phyloP scores from a whole-genome alignment of 2,797 vertebrate species.

The Mus minutoides region DNA sequence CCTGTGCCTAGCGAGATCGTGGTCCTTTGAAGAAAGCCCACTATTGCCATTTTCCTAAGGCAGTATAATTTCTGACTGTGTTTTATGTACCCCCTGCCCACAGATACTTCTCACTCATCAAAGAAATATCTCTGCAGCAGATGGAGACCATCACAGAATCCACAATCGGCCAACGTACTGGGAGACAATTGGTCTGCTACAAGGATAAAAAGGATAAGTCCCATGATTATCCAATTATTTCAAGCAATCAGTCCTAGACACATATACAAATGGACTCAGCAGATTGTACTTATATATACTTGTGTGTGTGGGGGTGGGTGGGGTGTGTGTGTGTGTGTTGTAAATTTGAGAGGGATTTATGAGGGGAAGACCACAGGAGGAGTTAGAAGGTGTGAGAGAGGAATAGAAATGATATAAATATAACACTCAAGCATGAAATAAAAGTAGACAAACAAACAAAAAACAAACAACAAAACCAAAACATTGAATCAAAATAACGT shows the following conservation, averaged over 20 bases:
- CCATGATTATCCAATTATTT: not conserved
- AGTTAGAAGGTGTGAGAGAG: not conserved
- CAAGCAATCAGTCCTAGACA: not conserved
- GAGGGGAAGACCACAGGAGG: not conserved
- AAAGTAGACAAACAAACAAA: not conserved
- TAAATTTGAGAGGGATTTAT: not conserved
- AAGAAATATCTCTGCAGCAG: not conserved
- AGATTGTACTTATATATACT: not conserved
- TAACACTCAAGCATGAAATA: not conserved
- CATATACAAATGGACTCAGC: not conserved
- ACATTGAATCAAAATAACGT: not conserved
- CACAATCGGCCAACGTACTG: not conserved
- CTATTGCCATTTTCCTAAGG: not conserved
- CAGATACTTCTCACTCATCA: not conserved
- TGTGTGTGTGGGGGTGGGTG: too few relatives aligned
- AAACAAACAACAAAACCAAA: not conserved
- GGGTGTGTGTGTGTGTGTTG: not conserved
- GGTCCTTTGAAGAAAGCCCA: not conserved
- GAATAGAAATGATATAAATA: not conserved
- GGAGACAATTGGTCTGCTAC: not conserved
- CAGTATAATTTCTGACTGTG: not conserved
- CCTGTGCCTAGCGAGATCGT: not conserved
- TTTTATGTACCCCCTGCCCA: not conserved
- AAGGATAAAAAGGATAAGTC: not conserved
- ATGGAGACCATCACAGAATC: not conserved